Conservation (phyloP, 2,113 vertebrate species). For the Zootoca vivipara region DNA sequence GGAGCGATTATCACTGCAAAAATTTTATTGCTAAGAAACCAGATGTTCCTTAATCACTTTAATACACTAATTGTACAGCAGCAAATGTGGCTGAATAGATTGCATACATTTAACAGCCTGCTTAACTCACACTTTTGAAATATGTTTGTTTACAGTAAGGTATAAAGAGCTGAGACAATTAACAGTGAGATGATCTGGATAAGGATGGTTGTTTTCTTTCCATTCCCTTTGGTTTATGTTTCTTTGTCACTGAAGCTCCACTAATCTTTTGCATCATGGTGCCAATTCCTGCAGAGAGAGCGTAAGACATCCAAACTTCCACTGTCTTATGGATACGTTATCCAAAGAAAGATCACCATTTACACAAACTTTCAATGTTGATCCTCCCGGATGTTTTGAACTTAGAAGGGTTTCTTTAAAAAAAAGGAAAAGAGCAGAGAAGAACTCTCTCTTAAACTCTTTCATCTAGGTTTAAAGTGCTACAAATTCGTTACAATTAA, state of each 20-base stretch:
- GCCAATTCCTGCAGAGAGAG: constrained; percentile 52
- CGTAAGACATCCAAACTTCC: constrained; percentile 56
- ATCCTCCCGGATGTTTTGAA: constrained; percentile 51
- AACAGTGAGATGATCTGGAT: constrained; percentile 22
- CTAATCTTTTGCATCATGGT: constrained; percentile 61
- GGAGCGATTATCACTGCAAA: background rate
- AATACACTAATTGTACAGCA: constrained; percentile 32
- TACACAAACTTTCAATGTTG: constrained; percentile 49
- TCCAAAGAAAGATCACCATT: constrained; percentile 51
- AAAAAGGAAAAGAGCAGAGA: background rate
- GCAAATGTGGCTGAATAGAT: constrained; percentile 24
- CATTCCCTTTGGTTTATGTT: constrained; percentile 62
- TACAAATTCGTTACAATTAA: background rate
- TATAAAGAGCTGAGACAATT: constrained; percentile 57
- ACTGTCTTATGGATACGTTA: constrained; percentile 58
- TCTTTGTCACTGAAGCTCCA: constrained; percentile 58
- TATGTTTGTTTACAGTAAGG: constrained; percentile 37
- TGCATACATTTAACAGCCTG: constrained; percentile 22
- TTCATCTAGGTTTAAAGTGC: background rate
- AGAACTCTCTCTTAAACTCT: background rate
- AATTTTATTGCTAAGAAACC: constrained; percentile 34
- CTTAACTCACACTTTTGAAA: constrained; percentile 33
- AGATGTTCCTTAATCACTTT: constrained; percentile 28
- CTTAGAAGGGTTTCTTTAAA: constrained; percentile 40
- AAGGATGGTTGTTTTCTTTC: constrained; percentile 67